Percentiles rank a stretch among this genome's conserved stretches.
These are phyloP conservation scores for Neoniphon sammara DNA, from an alignment of 2,797 vertebrate species.

Conservation along the genomic window DNA sequence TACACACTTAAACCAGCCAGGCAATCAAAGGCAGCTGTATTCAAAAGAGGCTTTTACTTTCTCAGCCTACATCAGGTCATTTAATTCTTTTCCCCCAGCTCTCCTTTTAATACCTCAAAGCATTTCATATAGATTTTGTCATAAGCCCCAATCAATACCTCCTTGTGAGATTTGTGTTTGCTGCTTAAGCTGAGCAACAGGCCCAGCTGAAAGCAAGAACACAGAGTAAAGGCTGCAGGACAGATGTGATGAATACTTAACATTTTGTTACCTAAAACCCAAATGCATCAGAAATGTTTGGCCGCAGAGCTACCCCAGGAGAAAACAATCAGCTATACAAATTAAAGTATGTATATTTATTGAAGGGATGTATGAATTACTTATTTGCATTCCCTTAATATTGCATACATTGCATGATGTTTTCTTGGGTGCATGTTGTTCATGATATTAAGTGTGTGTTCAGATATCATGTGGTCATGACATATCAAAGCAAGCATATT, in stretches of 20 bases:
- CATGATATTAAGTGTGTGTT: too few species aligned
- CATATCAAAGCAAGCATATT: neutral
- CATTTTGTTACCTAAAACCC: slow-evolving; percentile 30
- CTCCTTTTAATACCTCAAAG: slow-evolving; percentile 58
- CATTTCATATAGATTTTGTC: slow-evolving; percentile 74
- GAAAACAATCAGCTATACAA: neutral
- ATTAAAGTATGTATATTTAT: neutral
- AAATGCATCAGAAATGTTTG: slow-evolving; percentile 10
- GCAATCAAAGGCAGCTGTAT: slow-evolving; percentile 23
- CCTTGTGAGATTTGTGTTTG: slow-evolving; percentile 65
- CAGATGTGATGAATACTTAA: slow-evolving; percentile 45
- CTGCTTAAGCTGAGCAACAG: slow-evolving; percentile 47
- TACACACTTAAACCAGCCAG: neutral
- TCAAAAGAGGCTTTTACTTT: slow-evolving; percentile 45
- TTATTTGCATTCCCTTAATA: neutral
- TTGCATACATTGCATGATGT: neutral
- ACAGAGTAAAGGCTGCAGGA: slow-evolving; percentile 41
- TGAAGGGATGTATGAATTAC: neutral
- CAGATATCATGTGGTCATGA: neutral
- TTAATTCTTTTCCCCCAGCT: slow-evolving; percentile 44
- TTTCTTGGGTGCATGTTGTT: neutral
- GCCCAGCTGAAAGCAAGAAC: slow-evolving; percentile 33
- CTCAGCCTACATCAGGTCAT: slow-evolving; percentile 31
- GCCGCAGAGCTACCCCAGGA: neutral
- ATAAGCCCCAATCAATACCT: slow-evolving; percentile 71